Evolutionary conservation across 2,113 vertebrate species (phyloP).

Genomic region (Sturnira hondurensis): DNA sequence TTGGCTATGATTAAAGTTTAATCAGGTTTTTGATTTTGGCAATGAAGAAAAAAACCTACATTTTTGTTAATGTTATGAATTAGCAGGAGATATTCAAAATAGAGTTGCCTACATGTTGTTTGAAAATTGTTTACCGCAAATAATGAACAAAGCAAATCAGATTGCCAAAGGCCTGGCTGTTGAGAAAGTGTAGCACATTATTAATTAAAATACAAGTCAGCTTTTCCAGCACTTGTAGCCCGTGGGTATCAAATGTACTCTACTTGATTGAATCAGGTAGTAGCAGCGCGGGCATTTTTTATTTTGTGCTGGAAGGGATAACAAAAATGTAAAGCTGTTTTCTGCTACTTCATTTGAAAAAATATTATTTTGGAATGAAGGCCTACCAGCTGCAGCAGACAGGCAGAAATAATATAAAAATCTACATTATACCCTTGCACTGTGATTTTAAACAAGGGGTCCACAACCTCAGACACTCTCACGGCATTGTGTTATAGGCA

Average conservation of each 20-base stretch:
- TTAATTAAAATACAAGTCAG: constrained; percentile 99
- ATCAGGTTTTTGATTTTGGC: background rate
- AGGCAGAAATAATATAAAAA: constrained; percentile 56
- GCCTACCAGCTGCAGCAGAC: constrained; percentile 78
- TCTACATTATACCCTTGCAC: background rate
- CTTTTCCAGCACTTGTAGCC: constrained; percentile 87
- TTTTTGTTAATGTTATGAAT: constrained; percentile 78
- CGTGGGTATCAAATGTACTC: constrained; percentile 94
- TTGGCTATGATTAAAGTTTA: constrained; percentile 43
- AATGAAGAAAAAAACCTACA: constrained; percentile 36
- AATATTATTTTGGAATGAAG: constrained; percentile 82
- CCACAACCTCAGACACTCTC: constrained; percentile 66
- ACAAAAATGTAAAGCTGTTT: constrained; percentile 89
- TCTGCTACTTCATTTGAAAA: constrained; percentile 86
- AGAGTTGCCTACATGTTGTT: constrained; percentile 85
- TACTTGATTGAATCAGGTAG: constrained; percentile 99
- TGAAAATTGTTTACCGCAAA: constrained; percentile 92
- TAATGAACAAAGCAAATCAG: constrained; percentile 86
- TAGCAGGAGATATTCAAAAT: constrained; percentile 80
- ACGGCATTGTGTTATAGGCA: constrained; percentile 19
- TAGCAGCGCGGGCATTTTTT: constrained; percentile 91
- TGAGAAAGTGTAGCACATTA: constrained; percentile 91
- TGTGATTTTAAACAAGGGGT: constrained; percentile 40
- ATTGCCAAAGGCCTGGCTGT: constrained; percentile 89
- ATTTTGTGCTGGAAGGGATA: constrained; percentile 91